Percentiles rank a stretch among this genome's conserved stretches.
Evolutionary conservation across 23 tunicate species (phyloP).

Genomic region (Diplosoma virens): DNA sequence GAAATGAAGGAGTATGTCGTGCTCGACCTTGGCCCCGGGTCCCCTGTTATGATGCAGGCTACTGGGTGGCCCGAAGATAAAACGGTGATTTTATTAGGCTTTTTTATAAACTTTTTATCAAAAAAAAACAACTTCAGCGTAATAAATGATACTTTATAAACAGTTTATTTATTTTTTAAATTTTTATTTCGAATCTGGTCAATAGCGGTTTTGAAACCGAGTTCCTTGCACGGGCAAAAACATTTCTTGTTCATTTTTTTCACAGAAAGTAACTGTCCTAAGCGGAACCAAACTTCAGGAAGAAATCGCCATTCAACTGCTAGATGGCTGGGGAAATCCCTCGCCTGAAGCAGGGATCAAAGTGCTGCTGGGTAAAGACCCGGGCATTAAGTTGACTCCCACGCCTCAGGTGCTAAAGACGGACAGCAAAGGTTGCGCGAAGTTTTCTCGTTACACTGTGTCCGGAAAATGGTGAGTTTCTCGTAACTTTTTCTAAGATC

Average conservation of each 20-base stretch:
- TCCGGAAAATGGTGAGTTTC: conserved; percentile 74
- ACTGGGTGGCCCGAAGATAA: conserved; percentile 43
- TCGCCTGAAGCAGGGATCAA: conserved; percentile 66
- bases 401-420: conserved; percentile 59
- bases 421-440: conserved; percentile 46
- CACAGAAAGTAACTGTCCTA: conserved; percentile 47
- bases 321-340: conserved; percentile 95
- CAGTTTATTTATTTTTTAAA: background rate
- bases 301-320: conserved; percentile 56
- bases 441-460: conserved; percentile 55
- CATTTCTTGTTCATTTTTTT: too few relatives aligned
- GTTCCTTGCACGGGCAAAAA: too few relatives aligned
- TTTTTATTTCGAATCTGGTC: too few relatives aligned
- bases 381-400: conserved; percentile 75
- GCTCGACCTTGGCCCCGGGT: conserved; percentile 55
- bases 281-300: conserved; percentile 67
- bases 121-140: background rate
- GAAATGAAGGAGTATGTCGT: conserved; percentile 59
- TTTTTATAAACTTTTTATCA: background rate
- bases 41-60: conserved; percentile 65
- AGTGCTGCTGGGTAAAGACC: conserved; percentile 75
- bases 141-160: background rate
- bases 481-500: background rate
- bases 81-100: background rate
- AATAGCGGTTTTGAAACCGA: too few relatives aligned